These are phyloP conservation scores for Sander vitreus DNA, from an alignment of 2,113 vertebrate genomes.

Conservation along the genomic window DNA sequence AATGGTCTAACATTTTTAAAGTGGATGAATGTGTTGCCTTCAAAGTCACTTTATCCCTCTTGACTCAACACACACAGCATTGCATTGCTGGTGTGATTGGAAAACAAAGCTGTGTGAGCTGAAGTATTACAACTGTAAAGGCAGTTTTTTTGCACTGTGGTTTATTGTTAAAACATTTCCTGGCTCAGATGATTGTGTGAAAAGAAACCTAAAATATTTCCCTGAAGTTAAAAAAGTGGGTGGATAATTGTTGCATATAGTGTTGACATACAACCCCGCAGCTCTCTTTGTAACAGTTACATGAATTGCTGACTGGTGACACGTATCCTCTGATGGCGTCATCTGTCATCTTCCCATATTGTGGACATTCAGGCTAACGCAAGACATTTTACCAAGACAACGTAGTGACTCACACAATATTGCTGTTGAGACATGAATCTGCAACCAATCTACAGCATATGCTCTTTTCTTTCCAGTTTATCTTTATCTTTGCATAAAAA, in stretches of 20 bases:
- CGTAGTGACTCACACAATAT: conserved; percentile 1
- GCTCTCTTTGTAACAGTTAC: neutral
- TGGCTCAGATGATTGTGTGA: neutral
- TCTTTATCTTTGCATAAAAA: neutral
- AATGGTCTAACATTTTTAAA: neutral
- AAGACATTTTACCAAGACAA: neutral
- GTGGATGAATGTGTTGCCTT: conserved; percentile 4
- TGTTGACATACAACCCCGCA: conserved; percentile 14
- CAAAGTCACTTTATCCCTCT: neutral
- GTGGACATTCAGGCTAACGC: conserved; percentile 4
- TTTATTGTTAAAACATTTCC: neutral
- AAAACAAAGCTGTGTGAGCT: neutral
- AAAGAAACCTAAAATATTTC: neutral
- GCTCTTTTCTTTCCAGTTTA: neutral
- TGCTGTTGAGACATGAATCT: neutral
- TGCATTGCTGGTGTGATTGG: neutral
- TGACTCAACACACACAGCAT: conserved; percentile 11
- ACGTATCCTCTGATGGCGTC: conserved; percentile 30
- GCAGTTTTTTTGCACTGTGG: neutral
- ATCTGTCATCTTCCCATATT: conserved; percentile 12
- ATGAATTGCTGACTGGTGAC: neutral
- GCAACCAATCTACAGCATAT: neutral
- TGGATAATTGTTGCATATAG: conserved; percentile 5
- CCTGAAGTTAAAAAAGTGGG: neutral
- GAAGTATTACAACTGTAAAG: neutral